Conservation (phyloP, 1,140 invertebrate species). For the Eueides isabella region DNA sequence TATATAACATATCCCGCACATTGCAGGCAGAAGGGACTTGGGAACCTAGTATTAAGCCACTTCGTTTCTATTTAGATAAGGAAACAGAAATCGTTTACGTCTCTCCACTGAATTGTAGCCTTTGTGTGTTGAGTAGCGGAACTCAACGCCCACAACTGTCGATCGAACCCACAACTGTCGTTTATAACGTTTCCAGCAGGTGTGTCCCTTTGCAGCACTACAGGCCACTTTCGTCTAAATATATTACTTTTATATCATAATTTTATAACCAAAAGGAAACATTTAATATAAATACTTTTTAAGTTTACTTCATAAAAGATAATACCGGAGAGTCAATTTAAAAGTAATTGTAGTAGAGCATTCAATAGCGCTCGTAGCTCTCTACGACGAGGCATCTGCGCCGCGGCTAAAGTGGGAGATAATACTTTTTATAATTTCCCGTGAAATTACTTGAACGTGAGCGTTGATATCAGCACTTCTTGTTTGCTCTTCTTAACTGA, state of each 20-base stretch:
- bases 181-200: no score
- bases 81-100: no score
- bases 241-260: neutral
- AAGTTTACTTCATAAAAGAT: neutral
- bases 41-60: no score
- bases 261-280: neutral
- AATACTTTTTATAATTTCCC: neutral
- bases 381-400: neutral
- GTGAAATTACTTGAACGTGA: neutral
- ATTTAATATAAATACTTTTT: neutral
- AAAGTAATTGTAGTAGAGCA: neutral
- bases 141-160: no score
- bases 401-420: neutral
- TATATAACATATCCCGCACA: no score
- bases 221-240: no score
- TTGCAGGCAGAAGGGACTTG: no score
- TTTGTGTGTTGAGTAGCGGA: no score
- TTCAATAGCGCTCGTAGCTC: conserved; percentile 1
- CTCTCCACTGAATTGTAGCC: no score
- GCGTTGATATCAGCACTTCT: neutral
- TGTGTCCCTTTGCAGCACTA: no score
- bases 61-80: no score
- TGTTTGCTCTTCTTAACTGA: neutral
- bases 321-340: conserved; percentile 1
- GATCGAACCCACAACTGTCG: no score